Evolutionary conservation across 2,888 invertebrate species (phyloP).

Genomic region (Neoitamus cyanurus): DNA sequence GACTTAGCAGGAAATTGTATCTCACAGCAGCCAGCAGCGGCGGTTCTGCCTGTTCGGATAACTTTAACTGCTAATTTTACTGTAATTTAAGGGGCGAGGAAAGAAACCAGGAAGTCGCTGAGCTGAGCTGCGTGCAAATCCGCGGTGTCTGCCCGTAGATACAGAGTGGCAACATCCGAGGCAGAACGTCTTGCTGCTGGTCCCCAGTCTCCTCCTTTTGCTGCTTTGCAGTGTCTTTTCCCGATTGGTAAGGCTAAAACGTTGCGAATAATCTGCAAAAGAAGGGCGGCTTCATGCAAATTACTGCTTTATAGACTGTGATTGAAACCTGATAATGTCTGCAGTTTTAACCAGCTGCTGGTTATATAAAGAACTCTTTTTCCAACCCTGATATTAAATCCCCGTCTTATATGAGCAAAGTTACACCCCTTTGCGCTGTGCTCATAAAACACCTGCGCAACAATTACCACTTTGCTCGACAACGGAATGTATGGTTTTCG

Average conservation of each 20-base stretch:
- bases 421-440: too few species aligned
- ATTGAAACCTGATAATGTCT: background rate
- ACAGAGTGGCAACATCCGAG: background rate
- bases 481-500: too few species aligned
- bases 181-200: background rate
- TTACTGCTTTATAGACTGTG: background rate
- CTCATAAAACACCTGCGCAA: too few species aligned
- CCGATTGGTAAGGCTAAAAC: background rate
- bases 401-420: too few species aligned
- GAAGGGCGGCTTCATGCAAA: background rate
- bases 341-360: background rate
- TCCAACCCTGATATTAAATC: too few species aligned
- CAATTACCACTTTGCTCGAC: too few species aligned
- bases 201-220: background rate
- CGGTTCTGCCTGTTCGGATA: background rate
- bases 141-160: background rate
- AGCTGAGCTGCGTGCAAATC: background rate
- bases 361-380: too few species aligned
- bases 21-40: background rate
- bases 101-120: background rate
- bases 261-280: background rate
- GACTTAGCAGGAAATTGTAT: slow-evolving; percentile 22
- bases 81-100: slow-evolving; percentile 5
- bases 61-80: slow-evolving; percentile 5
- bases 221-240: background rate